Base-by-base conservation (phyloP, 1,140 invertebrate genomes). In the Lamellibrachia luymesi region DNA sequence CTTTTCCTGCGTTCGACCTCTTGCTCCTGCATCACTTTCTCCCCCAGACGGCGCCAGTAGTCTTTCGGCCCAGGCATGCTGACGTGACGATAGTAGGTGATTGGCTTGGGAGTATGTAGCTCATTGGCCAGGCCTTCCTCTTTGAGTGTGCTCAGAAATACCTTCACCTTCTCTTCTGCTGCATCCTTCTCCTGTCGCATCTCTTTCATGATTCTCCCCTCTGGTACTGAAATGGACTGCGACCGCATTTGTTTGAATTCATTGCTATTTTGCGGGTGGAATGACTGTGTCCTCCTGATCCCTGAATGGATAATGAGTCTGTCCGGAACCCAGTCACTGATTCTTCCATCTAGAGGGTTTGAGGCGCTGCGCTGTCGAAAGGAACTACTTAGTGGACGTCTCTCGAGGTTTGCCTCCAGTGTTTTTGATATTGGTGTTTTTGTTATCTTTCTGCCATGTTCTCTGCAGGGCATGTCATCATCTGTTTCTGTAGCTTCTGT, bases 1-100 rank as follows among this genome's bases (percentile, higher is more conserved):
- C 92, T 92, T 17, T 92, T 7, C 91, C 93, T 92, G 89, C 93
- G 91, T 90, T 91, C 89, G 25, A 92, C 92, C 49, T 64, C 93
- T 52, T 51, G 64, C 51, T 94, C 93, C 25, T 49, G 89, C 49
- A 94, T 93, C 80, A 93, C 92, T 10, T 91, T 90, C 91, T 50
- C 91, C 91, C 51, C 50, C 22, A 91, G 50, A 17, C 91, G 91
- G 50, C 51, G 91, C 91, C 91, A 91, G 5, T 91, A 91, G 50
- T 91, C 91, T 25, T 91, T 91, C 91, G 51, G 50, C 50, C 50
- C 91, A 25, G 91, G 50, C 51, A 91, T 17, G 4, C 13, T 91
- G 91, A 91, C 91, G 13, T 50, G 91, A 56, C 51, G 51, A 17
- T 56, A 51, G 50, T 56, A 50, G 51, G 56, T n/a, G 13, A 27